Conservation (phyloP, 1,140 invertebrate genomes). For the Coboldia fuscipes region DNA sequence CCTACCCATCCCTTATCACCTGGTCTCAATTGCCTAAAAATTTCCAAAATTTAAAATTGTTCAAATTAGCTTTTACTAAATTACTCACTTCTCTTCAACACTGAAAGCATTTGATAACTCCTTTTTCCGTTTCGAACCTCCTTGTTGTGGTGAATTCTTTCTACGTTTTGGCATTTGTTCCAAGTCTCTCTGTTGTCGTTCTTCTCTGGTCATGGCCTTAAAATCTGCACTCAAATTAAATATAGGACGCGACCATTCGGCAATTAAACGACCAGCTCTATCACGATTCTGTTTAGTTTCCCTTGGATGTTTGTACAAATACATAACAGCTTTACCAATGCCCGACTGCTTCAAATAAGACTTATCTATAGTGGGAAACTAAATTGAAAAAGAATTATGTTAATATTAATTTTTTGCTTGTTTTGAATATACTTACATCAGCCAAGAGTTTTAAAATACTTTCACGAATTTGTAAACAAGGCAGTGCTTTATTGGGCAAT, state of each 20-base stretch:
- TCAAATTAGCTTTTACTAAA: no score
- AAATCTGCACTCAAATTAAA: constrained; percentile 93
- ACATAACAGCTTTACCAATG: constrained; percentile 97
- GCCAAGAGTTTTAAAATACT: constrained; percentile 65
- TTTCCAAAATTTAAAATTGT: not conserved
- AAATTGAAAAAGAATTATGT: constrained; percentile 11
- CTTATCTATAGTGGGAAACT: constrained; percentile 82
- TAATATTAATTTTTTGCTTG: constrained; percentile 1
- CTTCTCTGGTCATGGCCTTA: constrained; percentile 67
- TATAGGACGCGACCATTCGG: constrained; percentile 90
- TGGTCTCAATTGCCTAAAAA: constrained; percentile 42
- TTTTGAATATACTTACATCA: constrained; percentile 39
- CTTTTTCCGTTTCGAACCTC: constrained; percentile 17
- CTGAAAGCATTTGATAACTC: constrained; percentile 37
- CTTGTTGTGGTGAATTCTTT: constrained; percentile 24
- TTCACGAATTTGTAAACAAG: constrained; percentile 80
- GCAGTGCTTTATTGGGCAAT: constrained; percentile 88
- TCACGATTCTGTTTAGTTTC: constrained; percentile 89
- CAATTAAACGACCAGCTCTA: constrained; percentile 78
- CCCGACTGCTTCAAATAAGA: constrained; percentile 81
- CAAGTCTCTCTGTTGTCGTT: constrained; percentile 75
- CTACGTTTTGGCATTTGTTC: constrained; percentile 62
- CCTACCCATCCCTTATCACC: constrained; percentile 91
- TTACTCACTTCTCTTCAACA: constrained; percentile 17
- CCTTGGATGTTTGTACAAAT: constrained; percentile 95